These are phyloP conservation scores for Drosophila maculinotata DNA, from an alignment of 2,888 invertebrate species.

Conservation along the genomic window DNA sequence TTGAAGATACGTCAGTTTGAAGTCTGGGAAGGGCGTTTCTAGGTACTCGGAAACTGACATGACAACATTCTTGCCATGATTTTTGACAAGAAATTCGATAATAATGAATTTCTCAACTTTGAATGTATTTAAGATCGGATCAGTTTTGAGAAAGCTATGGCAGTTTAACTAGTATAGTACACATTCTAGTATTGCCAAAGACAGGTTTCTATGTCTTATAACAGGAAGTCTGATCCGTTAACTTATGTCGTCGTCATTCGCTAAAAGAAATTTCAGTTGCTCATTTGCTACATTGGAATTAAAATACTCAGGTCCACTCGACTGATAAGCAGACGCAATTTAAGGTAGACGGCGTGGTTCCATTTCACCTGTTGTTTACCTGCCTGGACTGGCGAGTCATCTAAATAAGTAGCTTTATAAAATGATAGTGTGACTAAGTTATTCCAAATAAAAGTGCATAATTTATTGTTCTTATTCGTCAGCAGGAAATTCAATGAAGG, in stretches of 20 bases:
- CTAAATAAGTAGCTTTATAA: not conserved
- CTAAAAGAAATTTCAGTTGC: constrained; percentile 18
- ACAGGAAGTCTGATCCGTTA: constrained; percentile 39
- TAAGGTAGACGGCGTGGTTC: constrained; percentile 52
- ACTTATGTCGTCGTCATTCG: constrained; percentile 4
- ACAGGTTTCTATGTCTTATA: constrained; percentile 35
- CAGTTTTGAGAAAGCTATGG: too few relatives aligned
- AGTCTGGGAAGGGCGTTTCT: too few relatives aligned
- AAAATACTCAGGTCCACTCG: not conserved
- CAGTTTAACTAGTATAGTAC: too few relatives aligned
- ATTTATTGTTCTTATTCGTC: constrained; percentile 4
- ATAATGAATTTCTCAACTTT: too few relatives aligned
- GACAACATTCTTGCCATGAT: too few relatives aligned
- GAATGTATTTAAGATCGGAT: too few relatives aligned
- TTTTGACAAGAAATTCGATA: too few relatives aligned
- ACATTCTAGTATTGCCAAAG: constrained; percentile 21
- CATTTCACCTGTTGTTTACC: constrained; percentile 9
- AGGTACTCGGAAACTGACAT: too few relatives aligned
- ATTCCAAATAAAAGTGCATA: not conserved
- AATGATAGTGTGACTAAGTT: constrained; percentile 24
- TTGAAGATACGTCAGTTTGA: too few relatives aligned
- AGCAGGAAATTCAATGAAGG: not conserved
- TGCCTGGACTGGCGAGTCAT: constrained; percentile 11
- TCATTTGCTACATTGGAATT: constrained; percentile 2
- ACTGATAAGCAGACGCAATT: constrained; percentile 53